These are phyloP conservation scores for Rhadinocentrus ornatus DNA, from an alignment of 2,797 vertebrate genomes.

Conservation along the genomic window DNA sequence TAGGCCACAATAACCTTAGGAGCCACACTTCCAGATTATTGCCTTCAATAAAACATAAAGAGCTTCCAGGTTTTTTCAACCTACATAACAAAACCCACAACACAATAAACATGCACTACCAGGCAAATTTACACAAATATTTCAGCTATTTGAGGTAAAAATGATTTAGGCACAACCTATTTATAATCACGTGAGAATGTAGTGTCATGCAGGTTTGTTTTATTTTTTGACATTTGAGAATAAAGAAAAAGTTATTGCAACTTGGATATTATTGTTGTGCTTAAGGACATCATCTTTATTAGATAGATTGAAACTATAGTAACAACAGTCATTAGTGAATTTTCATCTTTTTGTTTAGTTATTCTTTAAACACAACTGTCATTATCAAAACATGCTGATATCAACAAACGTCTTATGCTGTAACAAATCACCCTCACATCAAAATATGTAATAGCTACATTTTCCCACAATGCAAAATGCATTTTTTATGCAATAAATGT, in stretches of 20 bases:
- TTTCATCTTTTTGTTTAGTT: conserved; percentile 3
- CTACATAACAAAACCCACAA: conserved; percentile 30
- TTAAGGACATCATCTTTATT: conserved; percentile 9
- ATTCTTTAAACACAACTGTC: background rate
- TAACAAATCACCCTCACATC: background rate
- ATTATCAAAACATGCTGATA: background rate
- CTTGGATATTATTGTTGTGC: conserved; percentile 11
- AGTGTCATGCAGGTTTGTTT: conserved; percentile 13
- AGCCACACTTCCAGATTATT: conserved; percentile 60
- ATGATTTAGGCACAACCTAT: conserved; percentile 42
- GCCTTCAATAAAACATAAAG: conserved; percentile 62
- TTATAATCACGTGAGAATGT: conserved; percentile 34
- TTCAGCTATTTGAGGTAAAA: conserved; percentile 41
- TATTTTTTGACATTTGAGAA: conserved; percentile 19
- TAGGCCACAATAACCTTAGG: conserved; percentile 63
- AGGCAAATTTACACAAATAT: conserved; percentile 51
- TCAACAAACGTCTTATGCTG: background rate
- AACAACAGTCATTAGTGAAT: background rate
- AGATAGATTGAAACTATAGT: conserved; percentile 1
- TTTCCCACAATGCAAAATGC: no score
- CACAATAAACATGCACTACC: conserved; percentile 29
- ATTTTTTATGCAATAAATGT: no score
- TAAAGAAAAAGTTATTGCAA: conserved; percentile 35
- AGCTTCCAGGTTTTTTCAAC: conserved; percentile 44
- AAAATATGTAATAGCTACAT: no score